Evolutionary conservation across 2,797 vertebrate species (phyloP).

Genomic region (Gadopsis bispinosus): DNA sequence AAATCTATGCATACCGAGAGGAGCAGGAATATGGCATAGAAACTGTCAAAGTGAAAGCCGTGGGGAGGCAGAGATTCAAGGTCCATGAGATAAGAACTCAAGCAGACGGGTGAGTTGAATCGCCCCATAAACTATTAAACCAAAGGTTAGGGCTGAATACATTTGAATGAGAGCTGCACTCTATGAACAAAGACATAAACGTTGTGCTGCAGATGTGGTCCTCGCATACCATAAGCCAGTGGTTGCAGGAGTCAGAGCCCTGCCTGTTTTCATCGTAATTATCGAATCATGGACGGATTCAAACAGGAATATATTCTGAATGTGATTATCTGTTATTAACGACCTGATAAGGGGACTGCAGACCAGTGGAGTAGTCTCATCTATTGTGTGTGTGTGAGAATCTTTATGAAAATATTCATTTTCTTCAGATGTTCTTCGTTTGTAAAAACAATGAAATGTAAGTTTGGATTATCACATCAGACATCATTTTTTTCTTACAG

Average conservation of each 20-base stretch:
- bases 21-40: slow-evolving; percentile 97
- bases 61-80: slow-evolving; percentile 96
- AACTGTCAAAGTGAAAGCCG: slow-evolving; percentile 97
- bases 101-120: slow-evolving; percentile 92
- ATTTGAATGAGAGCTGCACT: background rate
- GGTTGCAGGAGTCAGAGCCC: background rate
- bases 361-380: background rate
- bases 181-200: background rate
- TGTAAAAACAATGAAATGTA: background rate
- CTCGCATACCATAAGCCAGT: background rate
- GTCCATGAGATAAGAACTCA: slow-evolving; percentile 97
- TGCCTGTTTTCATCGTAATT: background rate
- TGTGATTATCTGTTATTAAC: background rate
- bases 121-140: slow-evolving; percentile 9
- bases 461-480: background rate
- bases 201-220: background rate
- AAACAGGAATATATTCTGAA: background rate
- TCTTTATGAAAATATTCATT: background rate
- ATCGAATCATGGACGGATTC: background rate
- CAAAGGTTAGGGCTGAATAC: slow-evolving; percentile 19
- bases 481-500: background rate
- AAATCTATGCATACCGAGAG: slow-evolving; percentile 97
- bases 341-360: background rate
- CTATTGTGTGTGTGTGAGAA: background rate
- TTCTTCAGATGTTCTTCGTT: background rate